Evolutionary conservation across 2,888 invertebrate species (phyloP).

Genomic region (Philereme vetulata): DNA sequence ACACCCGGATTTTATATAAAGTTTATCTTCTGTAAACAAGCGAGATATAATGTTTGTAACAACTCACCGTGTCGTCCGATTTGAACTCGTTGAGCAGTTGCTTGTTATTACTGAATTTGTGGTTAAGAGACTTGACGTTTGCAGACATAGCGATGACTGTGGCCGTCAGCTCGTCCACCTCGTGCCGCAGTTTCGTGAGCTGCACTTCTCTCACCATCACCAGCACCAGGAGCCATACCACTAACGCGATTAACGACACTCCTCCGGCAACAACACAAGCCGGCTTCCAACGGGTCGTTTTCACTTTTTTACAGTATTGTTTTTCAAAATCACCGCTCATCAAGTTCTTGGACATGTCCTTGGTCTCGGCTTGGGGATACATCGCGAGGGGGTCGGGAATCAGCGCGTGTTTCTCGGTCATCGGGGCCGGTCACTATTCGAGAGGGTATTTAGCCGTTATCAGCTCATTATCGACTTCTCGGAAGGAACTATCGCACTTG

Average conservation of each 20-base stretch:
- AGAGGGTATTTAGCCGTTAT: slow-evolving; percentile 58
- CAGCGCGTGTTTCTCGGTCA: slow-evolving; percentile 73
- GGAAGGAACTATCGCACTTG: slow-evolving; percentile 44
- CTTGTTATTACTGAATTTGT: slow-evolving; percentile 66
- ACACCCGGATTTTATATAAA: slow-evolving; percentile 33
- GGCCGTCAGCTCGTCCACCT: slow-evolving; percentile 69
- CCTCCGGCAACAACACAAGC: slow-evolving; percentile 53
- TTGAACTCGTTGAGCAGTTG: slow-evolving; percentile 65
- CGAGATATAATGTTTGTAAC: slow-evolving; percentile 9
- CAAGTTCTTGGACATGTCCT: slow-evolving; percentile 74
- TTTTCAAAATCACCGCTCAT: slow-evolving; percentile 76
- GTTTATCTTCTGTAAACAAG: slow-evolving; percentile 21
- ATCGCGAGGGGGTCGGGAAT: slow-evolving; percentile 65
- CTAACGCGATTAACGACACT: slow-evolving; percentile 41
- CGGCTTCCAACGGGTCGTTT: slow-evolving; percentile 52
- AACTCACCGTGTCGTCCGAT: slow-evolving; percentile 75
- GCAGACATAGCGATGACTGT: slow-evolving; percentile 68
- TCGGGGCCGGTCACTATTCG: slow-evolving; percentile 52
- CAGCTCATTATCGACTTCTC: slow-evolving; percentile 69
- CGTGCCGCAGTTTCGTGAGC: slow-evolving; percentile 59
- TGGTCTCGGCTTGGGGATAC: slow-evolving; percentile 69
- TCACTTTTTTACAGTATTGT: slow-evolving; percentile 62
- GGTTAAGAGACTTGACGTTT: slow-evolving; percentile 64
- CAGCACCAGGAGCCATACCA: slow-evolving; percentile 63
- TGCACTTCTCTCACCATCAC: slow-evolving; percentile 70